These are phyloP conservation scores for Acanthurus tractus DNA, from an alignment of 2,797 vertebrate species.

Conservation along the genomic window DNA sequence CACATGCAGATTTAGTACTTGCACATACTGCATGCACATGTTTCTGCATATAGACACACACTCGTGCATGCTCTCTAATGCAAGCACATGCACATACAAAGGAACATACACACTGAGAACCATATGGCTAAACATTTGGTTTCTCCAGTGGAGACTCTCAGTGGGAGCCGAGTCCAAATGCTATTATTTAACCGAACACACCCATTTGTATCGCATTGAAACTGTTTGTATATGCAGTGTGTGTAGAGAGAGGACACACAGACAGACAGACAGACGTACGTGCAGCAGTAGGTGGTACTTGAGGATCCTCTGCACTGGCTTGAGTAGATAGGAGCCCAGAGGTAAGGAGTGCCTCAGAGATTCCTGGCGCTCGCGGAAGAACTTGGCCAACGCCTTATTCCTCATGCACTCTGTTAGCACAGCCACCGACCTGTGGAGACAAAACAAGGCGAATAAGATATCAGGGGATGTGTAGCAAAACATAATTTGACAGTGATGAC, in stretches of 20 bases:
- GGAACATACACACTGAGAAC: constrained; percentile 64
- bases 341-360: constrained; percentile 94
- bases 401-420: constrained; percentile 97
- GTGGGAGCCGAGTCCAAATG: constrained; percentile 8
- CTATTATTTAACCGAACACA: background rate
- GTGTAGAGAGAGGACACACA: constrained; percentile 1
- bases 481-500: constrained; percentile 36
- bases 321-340: constrained; percentile 97
- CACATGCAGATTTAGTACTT: constrained; percentile 15
- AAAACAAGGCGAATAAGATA: constrained; percentile 31
- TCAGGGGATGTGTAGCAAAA: constrained; percentile 30
- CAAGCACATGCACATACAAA: constrained; percentile 20
- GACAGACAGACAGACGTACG: constrained; percentile 85
- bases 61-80: constrained; percentile 22
- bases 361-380: constrained; percentile 96
- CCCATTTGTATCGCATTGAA: constrained; percentile 6
- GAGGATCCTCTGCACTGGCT: constrained; percentile 98
- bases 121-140: constrained; percentile 79
- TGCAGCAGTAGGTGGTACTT: constrained; percentile 98
- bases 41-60: constrained; percentile 16
- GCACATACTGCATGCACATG: constrained; percentile 12
- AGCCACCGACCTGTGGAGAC: constrained; percentile 91
- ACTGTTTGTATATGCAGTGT: constrained; percentile 2
- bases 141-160: constrained; percentile 33
- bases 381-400: constrained; percentile 95